These are phyloP conservation scores for Anagrus nilaparvatae DNA, from an alignment of 1,140 invertebrate species.

Conservation along the genomic window DNA sequence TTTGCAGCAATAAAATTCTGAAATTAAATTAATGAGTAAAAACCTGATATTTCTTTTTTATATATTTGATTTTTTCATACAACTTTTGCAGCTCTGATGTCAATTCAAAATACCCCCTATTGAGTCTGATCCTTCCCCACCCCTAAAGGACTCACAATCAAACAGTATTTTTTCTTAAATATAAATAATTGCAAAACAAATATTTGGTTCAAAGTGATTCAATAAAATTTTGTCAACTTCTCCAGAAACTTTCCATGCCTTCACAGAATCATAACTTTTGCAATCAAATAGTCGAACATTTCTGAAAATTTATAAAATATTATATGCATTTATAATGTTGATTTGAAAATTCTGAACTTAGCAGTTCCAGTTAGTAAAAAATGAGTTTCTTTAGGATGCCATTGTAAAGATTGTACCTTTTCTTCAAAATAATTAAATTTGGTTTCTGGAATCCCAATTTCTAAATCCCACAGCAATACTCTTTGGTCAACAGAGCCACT, in stretches of 20 bases:
- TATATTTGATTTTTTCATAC: constrained; percentile 73
- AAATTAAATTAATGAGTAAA: too few species aligned
- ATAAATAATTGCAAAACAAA: constrained; percentile 55
- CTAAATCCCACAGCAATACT: constrained; percentile 86
- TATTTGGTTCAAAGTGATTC: constrained; percentile 64
- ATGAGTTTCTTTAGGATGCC: constrained; percentile 77
- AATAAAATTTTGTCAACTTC: constrained; percentile 86
- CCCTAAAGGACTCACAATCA: constrained; percentile 34
- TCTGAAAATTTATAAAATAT: constrained; percentile 38
- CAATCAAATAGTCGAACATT: constrained; percentile 71
- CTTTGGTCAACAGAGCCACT: constrained; percentile 86
- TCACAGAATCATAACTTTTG: constrained; percentile 49
- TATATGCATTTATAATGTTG: background rate
- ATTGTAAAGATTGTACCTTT: constrained; percentile 76
- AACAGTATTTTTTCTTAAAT: background rate
- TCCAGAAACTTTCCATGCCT: constrained; percentile 60
- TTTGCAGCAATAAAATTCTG: too few species aligned
- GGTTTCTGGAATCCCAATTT: constrained; percentile 60
- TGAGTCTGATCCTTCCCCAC: constrained; percentile 68
- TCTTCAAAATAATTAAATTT: constrained; percentile 66
- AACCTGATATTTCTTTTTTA: constrained; percentile 69
- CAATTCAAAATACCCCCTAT: constrained; percentile 70
- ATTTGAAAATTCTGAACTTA: constrained; percentile 29
- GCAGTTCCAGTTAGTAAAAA: constrained; percentile 67
- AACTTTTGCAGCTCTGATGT: constrained; percentile 58